A percentile compares a stretch with the other conserved stretches of the same genome.
phyloP scores from a whole-genome alignment of 2,113 vertebrate species.

The Podiceps cristatus region DNA sequence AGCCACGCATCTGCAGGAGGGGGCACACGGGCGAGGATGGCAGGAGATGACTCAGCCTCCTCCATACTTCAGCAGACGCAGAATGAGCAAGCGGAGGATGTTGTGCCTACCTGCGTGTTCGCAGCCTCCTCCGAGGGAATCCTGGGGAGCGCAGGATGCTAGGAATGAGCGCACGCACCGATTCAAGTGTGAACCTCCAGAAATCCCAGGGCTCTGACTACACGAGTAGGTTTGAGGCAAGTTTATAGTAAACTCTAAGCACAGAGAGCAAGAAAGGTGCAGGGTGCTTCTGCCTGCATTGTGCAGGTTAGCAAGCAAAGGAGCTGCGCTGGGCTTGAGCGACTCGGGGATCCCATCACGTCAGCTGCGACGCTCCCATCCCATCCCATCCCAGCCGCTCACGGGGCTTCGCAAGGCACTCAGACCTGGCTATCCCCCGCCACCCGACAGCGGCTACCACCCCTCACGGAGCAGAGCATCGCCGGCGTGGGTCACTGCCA shows the following conservation, averaged over 20 bases:
- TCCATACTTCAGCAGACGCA: neutral
- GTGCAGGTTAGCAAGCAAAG: neutral
- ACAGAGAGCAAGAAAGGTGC: no score
- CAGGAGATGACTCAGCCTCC: constrained; percentile 18
- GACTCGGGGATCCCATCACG: neutral
- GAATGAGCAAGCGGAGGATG: neutral
- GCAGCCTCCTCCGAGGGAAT: neutral
- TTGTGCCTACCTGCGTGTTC: neutral
- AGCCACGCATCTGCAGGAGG: neutral
- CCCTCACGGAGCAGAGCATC: neutral
- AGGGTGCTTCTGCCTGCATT: neutral
- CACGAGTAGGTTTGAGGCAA: accelerated
- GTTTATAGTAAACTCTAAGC: neutral
- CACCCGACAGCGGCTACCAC: neutral
- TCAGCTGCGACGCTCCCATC: neutral
- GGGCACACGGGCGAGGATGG: neutral
- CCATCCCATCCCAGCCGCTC: neutral
- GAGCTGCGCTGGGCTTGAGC: neutral
- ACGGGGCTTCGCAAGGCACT: neutral
- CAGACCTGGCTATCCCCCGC: neutral
- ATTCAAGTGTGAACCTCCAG: neutral
- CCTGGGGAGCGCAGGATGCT: neutral
- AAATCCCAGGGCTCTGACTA: neutral
- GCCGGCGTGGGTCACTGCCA: neutral
- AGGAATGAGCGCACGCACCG: neutral